phyloP scores from a whole-genome alignment of 2,797 vertebrate species.

The Eospalax fontanierii region DNA sequence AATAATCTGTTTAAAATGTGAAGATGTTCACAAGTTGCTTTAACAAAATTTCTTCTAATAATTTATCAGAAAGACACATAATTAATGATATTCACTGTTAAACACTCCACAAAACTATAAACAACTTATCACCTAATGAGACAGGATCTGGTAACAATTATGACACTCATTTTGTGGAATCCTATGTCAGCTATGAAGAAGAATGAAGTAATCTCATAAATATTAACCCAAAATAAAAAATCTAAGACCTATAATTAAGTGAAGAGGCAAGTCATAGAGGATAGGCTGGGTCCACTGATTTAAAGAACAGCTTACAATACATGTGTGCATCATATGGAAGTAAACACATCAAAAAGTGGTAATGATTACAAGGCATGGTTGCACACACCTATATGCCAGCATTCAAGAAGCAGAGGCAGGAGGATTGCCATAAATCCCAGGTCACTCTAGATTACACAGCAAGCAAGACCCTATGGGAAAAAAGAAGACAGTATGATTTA shows the following conservation, averaged over 20 bases:
- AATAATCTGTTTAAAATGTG: slow-evolving; percentile 12
- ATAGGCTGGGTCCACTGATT: neutral
- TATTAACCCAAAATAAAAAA: neutral
- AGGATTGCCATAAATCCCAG: neutral
- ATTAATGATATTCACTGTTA: neutral
- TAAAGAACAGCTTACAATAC: neutral
- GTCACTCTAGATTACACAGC: neutral
- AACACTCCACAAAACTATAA: neutral
- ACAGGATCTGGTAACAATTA: slow-evolving; percentile 10
- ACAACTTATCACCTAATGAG: neutral
- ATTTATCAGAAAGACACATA: neutral
- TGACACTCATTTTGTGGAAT: neutral
- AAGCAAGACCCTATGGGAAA: neutral
- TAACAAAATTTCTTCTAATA: slow-evolving; percentile 25
- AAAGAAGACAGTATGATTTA: neutral
- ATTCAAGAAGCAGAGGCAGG: neutral
- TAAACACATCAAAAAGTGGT: neutral
- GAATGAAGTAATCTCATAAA: slow-evolving; percentile 1
- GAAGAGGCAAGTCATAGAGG: neutral
- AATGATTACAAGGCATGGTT: neutral
- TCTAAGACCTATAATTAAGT: slow-evolving; percentile 1
- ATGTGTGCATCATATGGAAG: too few species aligned
- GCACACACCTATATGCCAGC: neutral
- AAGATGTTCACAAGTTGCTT: neutral
- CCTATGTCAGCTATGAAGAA: neutral